A percentile compares a stretch with the other conserved stretches of the same genome.
phyloP scores from a whole-genome alignment of 2,797 vertebrate species.

The Acanthiza pusilla region DNA sequence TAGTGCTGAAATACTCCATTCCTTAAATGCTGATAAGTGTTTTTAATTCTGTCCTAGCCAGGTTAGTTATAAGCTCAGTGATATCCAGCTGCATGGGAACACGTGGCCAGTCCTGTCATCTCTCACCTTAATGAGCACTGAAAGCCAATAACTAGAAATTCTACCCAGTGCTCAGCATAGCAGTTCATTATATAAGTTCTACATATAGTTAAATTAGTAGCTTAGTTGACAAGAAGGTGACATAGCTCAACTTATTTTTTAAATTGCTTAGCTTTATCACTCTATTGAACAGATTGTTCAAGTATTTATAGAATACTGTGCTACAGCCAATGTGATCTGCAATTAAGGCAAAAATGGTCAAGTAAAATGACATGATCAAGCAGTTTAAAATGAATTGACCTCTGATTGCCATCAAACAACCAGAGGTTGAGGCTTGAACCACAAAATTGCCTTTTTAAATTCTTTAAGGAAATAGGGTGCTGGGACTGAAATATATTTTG shows the following conservation, averaged over 20 bases:
- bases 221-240: constrained; percentile 71
- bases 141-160: constrained; percentile 56
- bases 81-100: constrained; percentile 45
- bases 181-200: constrained; percentile 60
- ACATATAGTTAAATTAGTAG: constrained; percentile 66
- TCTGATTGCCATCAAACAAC: constrained; percentile 40
- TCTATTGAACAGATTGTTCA: constrained; percentile 58
- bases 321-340: constrained; percentile 24
- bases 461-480: not conserved
- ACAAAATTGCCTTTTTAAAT: not conserved
- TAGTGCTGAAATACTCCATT: not conserved
- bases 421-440: not conserved
- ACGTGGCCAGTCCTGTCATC: constrained; percentile 56
- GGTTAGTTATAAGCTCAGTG: constrained; percentile 53
- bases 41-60: constrained; percentile 51
- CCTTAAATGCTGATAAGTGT: constrained; percentile 66
- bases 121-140: constrained; percentile 68
- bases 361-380: constrained; percentile 50
- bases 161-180: constrained; percentile 42
- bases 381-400: constrained; percentile 41
- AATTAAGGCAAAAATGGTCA: constrained; percentile 53
- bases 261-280: constrained; percentile 71
- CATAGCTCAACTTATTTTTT: constrained; percentile 69
- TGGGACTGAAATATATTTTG: constrained; percentile 13
- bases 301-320: constrained; percentile 60